These are phyloP conservation scores for Micromys minutus DNA, from an alignment of 2,113 vertebrate species.

Conservation along the genomic window DNA sequence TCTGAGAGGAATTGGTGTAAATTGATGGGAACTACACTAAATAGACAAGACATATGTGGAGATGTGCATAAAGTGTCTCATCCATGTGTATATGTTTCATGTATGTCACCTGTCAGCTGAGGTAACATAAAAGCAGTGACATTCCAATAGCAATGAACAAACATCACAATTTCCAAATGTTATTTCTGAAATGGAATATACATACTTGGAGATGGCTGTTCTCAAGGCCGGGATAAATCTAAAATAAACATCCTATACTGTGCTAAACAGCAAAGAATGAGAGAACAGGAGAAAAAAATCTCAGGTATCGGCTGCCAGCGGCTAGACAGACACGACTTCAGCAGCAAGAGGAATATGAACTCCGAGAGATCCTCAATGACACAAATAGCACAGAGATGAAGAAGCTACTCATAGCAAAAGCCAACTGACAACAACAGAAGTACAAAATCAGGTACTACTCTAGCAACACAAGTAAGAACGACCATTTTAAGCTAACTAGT, in stretches of 20 bases:
- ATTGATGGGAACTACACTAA: neutral
- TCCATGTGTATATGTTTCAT: neutral
- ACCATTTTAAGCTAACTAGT: neutral
- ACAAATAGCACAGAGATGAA: neutral
- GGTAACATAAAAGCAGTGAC: neutral
- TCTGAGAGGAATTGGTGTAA: neutral
- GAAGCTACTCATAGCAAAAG: neutral
- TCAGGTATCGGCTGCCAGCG: neutral
- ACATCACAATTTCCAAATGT: neutral
- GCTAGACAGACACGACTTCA: neutral
- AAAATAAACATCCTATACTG: neutral
- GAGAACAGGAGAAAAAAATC: neutral
- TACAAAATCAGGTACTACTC: neutral
- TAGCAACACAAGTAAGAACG: neutral
- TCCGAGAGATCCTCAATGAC: neutral
- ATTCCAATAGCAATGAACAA: neutral
- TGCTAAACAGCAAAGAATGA: neutral
- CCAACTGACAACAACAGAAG: neutral
- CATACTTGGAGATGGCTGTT: neutral
- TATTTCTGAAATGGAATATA: neutral
- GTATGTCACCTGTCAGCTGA: neutral
- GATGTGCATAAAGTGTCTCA: neutral
- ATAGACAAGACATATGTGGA: neutral
- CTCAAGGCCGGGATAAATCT: neutral
- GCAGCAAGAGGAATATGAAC: neutral